Conservation (phyloP, 2,888 invertebrate genomes). For the Chydorus sphaericus region DNA sequence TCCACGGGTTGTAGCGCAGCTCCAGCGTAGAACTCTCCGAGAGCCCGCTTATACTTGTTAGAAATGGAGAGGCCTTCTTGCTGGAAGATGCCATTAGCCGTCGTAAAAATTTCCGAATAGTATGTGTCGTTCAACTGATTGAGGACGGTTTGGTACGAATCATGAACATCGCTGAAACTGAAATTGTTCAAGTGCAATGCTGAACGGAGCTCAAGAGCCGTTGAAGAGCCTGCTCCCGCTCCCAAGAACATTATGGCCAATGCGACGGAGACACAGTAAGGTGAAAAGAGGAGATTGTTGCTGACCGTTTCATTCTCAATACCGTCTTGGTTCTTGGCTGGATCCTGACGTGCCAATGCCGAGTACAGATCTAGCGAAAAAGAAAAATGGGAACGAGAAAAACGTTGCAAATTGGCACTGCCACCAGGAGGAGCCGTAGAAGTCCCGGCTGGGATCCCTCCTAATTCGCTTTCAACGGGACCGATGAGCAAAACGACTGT, state of each 20-base stretch:
- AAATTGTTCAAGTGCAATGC: slow-evolving; percentile 23
- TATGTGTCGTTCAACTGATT: slow-evolving; percentile 18
- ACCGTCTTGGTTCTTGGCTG: background rate
- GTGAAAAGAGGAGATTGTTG: slow-evolving; percentile 14
- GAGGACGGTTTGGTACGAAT: slow-evolving; percentile 20
- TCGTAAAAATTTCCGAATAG: slow-evolving; percentile 17
- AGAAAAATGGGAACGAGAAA: slow-evolving; percentile 24
- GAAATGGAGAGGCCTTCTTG: slow-evolving; percentile 21
- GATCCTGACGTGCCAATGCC: slow-evolving; percentile 18
- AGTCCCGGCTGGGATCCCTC: too few relatives aligned
- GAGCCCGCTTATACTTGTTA: slow-evolving; percentile 20
- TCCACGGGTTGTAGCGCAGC: slow-evolving; percentile 19
- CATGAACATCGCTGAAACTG: slow-evolving; percentile 21
- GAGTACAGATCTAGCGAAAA: slow-evolving; percentile 24
- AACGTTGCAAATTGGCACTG: slow-evolving; percentile 17
- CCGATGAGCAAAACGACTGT: too few relatives aligned
- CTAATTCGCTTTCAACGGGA: too few relatives aligned
- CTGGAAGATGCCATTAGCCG: slow-evolving; percentile 18
- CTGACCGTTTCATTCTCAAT: slow-evolving; percentile 19
- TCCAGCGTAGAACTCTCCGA: slow-evolving; percentile 22
- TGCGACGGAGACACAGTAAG: slow-evolving; percentile 22
- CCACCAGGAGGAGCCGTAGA: too few relatives aligned
- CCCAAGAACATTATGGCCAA: slow-evolving; percentile 25
- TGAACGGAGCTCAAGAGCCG: slow-evolving; percentile 22
- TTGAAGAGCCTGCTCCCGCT: slow-evolving; percentile 22